Evolutionary conservation across 1,140 invertebrate genomes (phyloP), one percentile per base, ranked within the genome.

Genomic region (Camponotus pennsylvanicus): DNA sequence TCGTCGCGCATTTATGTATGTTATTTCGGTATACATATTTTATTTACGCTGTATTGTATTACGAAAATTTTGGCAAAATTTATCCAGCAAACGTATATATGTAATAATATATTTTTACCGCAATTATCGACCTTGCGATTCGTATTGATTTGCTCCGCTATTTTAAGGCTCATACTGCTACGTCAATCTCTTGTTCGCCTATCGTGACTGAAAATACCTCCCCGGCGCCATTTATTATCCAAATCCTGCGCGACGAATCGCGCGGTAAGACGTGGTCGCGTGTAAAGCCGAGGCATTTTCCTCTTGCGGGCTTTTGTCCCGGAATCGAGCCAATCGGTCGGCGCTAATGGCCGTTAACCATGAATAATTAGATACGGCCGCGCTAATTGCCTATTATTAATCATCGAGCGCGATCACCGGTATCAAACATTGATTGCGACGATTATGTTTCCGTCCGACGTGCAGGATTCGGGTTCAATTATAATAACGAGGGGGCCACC

Each of bases 381-480:
- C 57, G 86, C 89, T 90, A 90, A 90, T 90, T 90, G 88, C 88
- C 89, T 59, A 73, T 90, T 90, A 90, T 90, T 90, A 90, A 90
- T 90, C 89, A 89, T 84, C 86, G 37, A 27, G 77, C 59, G 77
- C 64, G 66, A 89, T 86, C 71, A 71, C 61, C 40, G 66, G 73
- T 80, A 85, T 88, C 71, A 89, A 89, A 89, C 89, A 83, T 87
- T 85, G 89, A 90, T 90, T 89, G 83, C 86, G 70, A 49, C 89
- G 89, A 90, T 90, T 90, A 85, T 76, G 80, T 86, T 90, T 85
- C 77, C 84, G 67, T 21, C 3, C 34, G 9, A 21, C 27, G 27
- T 45, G 37, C 37, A 55, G 67, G 67, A 82, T 57, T 90, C 78
- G 18, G 80, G 42, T 85, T 88, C 66, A 89, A 89, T 89, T 90